Base-by-base conservation (phyloP, 2,113 vertebrate genomes). In the Phaetusa simplex region DNA sequence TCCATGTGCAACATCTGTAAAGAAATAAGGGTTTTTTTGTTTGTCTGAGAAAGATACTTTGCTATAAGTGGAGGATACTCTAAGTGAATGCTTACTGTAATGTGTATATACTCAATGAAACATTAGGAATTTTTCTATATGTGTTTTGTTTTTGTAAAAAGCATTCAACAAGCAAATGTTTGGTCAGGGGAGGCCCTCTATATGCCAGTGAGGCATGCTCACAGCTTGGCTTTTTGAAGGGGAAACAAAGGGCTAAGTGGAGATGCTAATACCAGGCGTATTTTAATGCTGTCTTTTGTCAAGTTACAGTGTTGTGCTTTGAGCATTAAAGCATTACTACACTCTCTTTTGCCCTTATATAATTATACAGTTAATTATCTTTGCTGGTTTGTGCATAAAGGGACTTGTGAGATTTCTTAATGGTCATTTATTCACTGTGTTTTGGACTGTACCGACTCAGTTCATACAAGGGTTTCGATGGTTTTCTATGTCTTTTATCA, bases 351-450 rank as follows among this genome's bases (percentile, higher is more conserved):
- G 80, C 90, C 55, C 67, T 95, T 34, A 45, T 76, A 27, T 93
- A 86, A 88, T 95, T 95, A 87, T 49, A 82, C 59, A 74, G 76
- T 92, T 95, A 86, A 93, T 96, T 96, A 85, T 91, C 66, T 93
- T 95, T 77, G 36, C 66, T 71, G 49, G 70, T 62, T 91, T 95
- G n/a, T 82, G 80, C 86, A 69, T 84, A 93, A 86, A 96, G 72
- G 76, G 65, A 82, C 76, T 86, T 71, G 65, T 67, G 87, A 85
- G 62, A 89, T 92, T 96, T 90, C 83, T 79, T 96, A 92, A 92
- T 78, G 95, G 79, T 92, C 86, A 86, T 92, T 94, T 84, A 81
- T 88, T 86, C 83, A 17, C 30, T 78, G 55, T 82, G 29, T 73
- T 93, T 83, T 67, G 52, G 59, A 50, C 69, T 74, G 32, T 84